Percentiles rank a stretch among this genome's conserved stretches.
Conservation (phyloP, 2,113 vertebrate species). For the Tragelaphus buxtoni region DNA sequence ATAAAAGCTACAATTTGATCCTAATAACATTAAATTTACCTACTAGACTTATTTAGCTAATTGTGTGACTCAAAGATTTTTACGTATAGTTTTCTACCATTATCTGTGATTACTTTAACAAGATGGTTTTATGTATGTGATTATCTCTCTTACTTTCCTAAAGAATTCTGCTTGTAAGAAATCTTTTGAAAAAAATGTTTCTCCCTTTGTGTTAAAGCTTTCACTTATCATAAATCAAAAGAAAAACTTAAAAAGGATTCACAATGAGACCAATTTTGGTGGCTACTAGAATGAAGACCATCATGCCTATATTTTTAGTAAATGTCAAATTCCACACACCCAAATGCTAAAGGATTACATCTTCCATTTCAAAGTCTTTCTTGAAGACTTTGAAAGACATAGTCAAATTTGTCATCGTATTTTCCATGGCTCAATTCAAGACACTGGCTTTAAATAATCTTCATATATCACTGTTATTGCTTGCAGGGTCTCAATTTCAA, state of each 20-base stretch:
- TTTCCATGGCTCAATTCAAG: slow-evolving; percentile 8
- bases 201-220: neutral
- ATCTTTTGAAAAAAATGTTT: neutral
- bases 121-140: neutral
- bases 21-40: neutral
- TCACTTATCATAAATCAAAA: neutral
- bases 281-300: neutral
- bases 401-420: neutral
- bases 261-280: neutral
- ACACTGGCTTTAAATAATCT: neutral
- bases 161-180: neutral
- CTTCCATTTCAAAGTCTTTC: neutral
- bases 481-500: neutral
- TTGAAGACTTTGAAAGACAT: neutral
- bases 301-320: neutral
- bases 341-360: neutral
- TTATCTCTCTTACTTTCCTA: neutral
- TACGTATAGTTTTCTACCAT: neutral
- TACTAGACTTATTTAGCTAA: neutral
- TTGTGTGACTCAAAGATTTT: neutral
- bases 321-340: neutral
- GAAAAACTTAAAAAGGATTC: neutral
- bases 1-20: neutral
- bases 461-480: slow-evolving; percentile 20
- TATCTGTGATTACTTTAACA: neutral